phyloP scores from a whole-genome alignment of 2,113 vertebrate species.

The Sinocyclocheilus maitianheensis region DNA sequence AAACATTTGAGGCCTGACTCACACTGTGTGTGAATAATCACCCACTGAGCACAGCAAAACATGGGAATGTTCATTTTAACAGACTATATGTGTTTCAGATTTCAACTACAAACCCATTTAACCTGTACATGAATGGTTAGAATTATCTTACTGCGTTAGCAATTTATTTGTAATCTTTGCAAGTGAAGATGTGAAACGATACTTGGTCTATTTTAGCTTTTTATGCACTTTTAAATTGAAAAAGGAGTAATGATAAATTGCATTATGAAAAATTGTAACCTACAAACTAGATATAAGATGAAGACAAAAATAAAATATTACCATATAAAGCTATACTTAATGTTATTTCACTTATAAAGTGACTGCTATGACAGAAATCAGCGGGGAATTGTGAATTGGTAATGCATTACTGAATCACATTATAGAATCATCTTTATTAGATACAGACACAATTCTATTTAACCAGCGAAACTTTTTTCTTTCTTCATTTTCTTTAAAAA shows the following conservation, averaged over 20 bases:
- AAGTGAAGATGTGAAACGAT: neutral
- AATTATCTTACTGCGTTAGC: neutral
- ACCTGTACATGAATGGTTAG: neutral
- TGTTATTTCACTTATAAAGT: neutral
- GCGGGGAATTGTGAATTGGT: neutral
- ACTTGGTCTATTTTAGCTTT: neutral
- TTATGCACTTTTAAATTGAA: neutral
- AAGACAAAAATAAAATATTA: neutral
- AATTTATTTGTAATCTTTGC: neutral
- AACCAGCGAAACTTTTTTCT: slow-evolving; percentile 6
- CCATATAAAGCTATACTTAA: neutral
- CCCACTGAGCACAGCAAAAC: slow-evolving; percentile 2
- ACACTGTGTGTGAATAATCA: neutral
- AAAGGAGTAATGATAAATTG: neutral
- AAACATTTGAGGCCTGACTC: too few relatives aligned
- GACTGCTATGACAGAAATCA: neutral
- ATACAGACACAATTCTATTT: neutral
- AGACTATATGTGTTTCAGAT: neutral
- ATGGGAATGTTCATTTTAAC: slow-evolving; percentile 13
- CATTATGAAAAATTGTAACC: neutral
- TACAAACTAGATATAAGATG: neutral
- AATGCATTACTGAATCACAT: neutral
- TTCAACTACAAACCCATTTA: neutral
- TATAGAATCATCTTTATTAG: slow-evolving; percentile 2
- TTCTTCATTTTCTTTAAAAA: slow-evolving; percentile 24